A percentile compares a stretch with the other conserved stretches of the same genome.
Evolutionary conservation across 1,140 invertebrate genomes (phyloP).

Genomic region (Micrasema minimum): DNA sequence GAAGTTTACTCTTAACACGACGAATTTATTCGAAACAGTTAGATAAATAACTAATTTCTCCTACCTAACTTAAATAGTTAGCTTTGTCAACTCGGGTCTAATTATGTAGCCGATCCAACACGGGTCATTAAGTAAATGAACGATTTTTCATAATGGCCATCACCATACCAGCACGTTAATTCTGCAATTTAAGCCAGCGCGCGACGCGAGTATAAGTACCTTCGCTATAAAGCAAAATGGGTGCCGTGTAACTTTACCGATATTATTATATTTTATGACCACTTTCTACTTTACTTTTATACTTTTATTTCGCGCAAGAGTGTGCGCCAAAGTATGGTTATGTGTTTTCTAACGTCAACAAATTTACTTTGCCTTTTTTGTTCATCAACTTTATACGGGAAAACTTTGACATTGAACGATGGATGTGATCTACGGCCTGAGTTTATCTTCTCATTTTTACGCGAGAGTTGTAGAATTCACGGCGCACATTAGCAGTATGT

Average conservation of each 20-base stretch:
- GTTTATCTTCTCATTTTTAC: conserved; percentile 27
- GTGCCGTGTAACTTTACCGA: conserved; percentile 28
- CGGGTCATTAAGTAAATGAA: conserved; percentile 7
- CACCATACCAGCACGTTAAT: conserved; percentile 8
- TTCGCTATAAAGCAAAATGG: conserved; percentile 26
- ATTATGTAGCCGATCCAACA: conserved; percentile 3
- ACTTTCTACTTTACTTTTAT: conserved; percentile 30
- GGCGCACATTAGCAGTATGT: conserved; percentile 7
- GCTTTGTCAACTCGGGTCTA: background rate
- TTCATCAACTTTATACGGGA: conserved; percentile 31
- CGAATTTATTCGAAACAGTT: no score
- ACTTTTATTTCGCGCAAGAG: conserved; percentile 13
- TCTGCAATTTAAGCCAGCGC: conserved; percentile 11
- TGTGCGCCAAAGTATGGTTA: background rate
- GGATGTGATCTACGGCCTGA: conserved; percentile 30
- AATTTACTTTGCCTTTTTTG: conserved; percentile 32
- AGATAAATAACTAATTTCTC: no score
- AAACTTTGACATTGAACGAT: conserved; percentile 42
- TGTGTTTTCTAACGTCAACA: conserved; percentile 21
- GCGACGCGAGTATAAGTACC: background rate
- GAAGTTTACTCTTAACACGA: no score
- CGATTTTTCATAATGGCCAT: conserved; percentile 20
- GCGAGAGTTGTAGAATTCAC: conserved; percentile 4
- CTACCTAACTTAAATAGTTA: background rate
- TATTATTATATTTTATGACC: conserved; percentile 36